These are phyloP conservation scores for Thymelicus lineola DNA, from an alignment of 2,888 invertebrate species.

Conservation along the genomic window DNA sequence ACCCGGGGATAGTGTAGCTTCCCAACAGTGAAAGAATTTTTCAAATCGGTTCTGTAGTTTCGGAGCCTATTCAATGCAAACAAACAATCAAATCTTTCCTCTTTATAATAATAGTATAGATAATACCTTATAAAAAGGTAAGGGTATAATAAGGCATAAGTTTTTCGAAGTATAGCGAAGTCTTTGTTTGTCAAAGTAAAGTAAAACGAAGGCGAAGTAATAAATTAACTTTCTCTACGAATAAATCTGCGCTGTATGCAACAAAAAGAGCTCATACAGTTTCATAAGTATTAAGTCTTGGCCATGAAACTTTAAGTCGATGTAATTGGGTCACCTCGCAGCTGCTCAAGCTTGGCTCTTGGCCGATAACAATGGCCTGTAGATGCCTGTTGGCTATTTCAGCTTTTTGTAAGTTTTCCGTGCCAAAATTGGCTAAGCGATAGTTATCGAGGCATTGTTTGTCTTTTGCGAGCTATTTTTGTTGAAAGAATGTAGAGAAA, in stretches of 20 bases:
- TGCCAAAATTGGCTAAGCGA: background rate
- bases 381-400: conserved; percentile 17
- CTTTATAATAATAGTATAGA: too few relatives aligned
- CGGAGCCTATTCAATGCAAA: too few relatives aligned
- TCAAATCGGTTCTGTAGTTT: too few relatives aligned
- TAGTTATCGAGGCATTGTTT: background rate
- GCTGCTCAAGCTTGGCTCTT: conserved; percentile 12
- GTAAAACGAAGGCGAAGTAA: too few relatives aligned
- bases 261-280: conserved; percentile 12
- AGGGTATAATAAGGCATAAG: too few relatives aligned
- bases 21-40: too few relatives aligned
- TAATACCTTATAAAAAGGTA: too few relatives aligned
- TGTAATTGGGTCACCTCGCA: conserved; percentile 16
- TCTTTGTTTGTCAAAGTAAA: too few relatives aligned
- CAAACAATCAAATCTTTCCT: too few relatives aligned
- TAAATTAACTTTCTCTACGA: background rate
- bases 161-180: too few relatives aligned
- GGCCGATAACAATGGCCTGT: conserved; percentile 12
- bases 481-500: too few relatives aligned
- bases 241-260: background rate
- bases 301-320: conserved; percentile 13
- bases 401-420: conserved; percentile 1
- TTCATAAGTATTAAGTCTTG: conserved; percentile 10
- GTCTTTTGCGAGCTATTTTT: background rate
- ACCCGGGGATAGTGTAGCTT: too few relatives aligned